Percentiles rank a stretch among this genome's conserved stretches.
These are phyloP conservation scores for Calliopsis andreniformis DNA, from an alignment of 1,140 invertebrate genomes.

Conservation along the genomic window DNA sequence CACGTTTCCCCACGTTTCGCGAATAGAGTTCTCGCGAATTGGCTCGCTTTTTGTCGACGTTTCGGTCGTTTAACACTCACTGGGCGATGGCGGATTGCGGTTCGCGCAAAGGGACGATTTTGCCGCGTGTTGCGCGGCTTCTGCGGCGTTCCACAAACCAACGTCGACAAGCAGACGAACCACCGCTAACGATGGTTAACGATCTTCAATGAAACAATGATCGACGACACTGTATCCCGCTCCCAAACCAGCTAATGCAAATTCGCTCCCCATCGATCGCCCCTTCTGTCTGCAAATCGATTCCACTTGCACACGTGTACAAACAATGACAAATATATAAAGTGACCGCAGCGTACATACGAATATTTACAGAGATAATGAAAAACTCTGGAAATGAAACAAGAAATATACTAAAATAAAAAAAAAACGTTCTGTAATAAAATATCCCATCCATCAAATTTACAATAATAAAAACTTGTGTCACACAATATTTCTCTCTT, in stretches of 20 bases:
- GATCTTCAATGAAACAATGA: conserved; percentile 60
- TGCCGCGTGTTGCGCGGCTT: conserved; percentile 52
- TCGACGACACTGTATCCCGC: conserved; percentile 17
- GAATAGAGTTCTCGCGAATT: neutral
- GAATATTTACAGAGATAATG: too few relatives aligned
- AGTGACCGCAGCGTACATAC: too few relatives aligned
- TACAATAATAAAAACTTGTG: too few relatives aligned
- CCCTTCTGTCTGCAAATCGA: neutral
- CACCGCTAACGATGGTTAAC: conserved; percentile 59
- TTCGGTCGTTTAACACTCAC: conserved; percentile 1
- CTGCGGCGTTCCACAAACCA: conserved; percentile 51
- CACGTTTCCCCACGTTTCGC: too few relatives aligned
- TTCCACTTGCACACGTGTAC: neutral
- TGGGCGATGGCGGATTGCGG: conserved; percentile 25
- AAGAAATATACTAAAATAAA: too few relatives aligned
- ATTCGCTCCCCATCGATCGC: neutral
- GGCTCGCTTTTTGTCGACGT: neutral
- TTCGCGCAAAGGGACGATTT: conserved; percentile 34
- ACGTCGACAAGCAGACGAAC: conserved; percentile 49
- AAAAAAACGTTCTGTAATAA: too few relatives aligned
- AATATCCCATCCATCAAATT: too few relatives aligned
- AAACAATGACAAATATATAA: too few relatives aligned
- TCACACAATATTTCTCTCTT: too few relatives aligned
- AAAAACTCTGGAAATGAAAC: too few relatives aligned
- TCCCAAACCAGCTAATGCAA: conserved; percentile 7